Evolutionary conservation across 2,888 invertebrate genomes (phyloP), one percentile per base, ranked within the genome.

Genomic region (Diloba caeruleocephala): DNA sequence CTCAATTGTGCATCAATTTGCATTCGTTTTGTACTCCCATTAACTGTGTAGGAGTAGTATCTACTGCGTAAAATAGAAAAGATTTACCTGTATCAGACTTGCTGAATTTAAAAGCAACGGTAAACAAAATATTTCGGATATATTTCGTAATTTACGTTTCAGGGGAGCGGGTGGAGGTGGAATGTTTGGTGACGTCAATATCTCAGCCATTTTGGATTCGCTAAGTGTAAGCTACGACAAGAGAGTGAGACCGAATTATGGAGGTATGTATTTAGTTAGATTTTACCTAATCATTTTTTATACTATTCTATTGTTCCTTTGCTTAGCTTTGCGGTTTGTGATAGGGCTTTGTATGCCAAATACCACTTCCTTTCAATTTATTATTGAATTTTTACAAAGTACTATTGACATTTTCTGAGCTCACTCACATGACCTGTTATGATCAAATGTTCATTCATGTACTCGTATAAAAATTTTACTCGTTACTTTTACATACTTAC

Each of bases 181-280:
- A 86, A 97, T 97, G 96, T 95, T 97, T 89, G 97, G 97, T 78
- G 97, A 98, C 89, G 97, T 97, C 86, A 98, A 98, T 95, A 98
- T 98, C 93, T 98, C 98, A 81, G 97, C 97, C 87, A 98, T 98
- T 89, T 95, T 98, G 94, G 98, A 98, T 94, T 98, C 97, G 77
- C 97, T 98, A 93, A 98, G 98, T 93, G 96, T 97, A 90, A 98
- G 97, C 94, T 99, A 99, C 94, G 99, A 99, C 95, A 99, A 99
- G 96, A 96, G 99, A 96, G 97, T 99, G 95, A 97, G 99, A 94
- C 99, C 99, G 87, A 98, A 98, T 94, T 99, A 98, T 94, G 98
- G 98, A 96, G 98, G 98, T 98, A 95, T 96, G 89, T 85, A 56
- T 21, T n/a, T 36, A 25, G n/a, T 50, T 25, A 2, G 0, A 26